Evolutionary conservation across 2,113 vertebrate genomes (phyloP), one percentile per base, ranked within the genome.

Genomic region (Perca fluviatilis): DNA sequence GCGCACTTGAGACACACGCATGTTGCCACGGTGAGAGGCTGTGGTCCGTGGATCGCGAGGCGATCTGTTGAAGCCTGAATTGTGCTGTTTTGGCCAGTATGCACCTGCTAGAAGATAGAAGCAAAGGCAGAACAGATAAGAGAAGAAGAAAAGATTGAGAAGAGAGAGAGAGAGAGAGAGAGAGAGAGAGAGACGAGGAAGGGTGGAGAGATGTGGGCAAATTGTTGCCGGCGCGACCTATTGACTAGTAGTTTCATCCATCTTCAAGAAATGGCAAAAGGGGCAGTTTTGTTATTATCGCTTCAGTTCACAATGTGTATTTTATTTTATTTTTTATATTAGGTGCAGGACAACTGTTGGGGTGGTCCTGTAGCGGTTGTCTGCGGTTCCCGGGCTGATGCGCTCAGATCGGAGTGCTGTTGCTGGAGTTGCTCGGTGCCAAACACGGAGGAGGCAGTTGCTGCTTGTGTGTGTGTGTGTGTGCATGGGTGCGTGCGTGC

Each of bases 361-460:
- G 4, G 2, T 27, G 66, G 23, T 56, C 21, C 21, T 25, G 74
- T 60, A 67, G 54, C 23, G 4, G 61, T 61, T 53, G 70, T 62
- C 47, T 36, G 43, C 14, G 36, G 74, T 79, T 70, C 72, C 74
- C 77, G 54, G 43, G 67, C 54, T 86, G 80, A 77, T 74, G 67
- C 74, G 53, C 40, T 82, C 47, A 12, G 74, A 83, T 56, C 60
- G 8, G 61, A 63, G 74, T 77, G 72, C 78, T 65, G 81, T 27
- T 72, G 65, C 40, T 43, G 70, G 80, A 80, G 85, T 50, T 56
- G 54, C 47, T 73, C 40, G 14, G 61, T 88, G 74, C 79, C 86
- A 70, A 89, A 76, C 75, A 56, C 75, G 49, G 51, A 80, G 65
- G 23, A 70, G 63, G 63, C 64, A 85, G 61, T 56, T 27, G 84